phyloP scores from a whole-genome alignment of 1,140 invertebrate genomes.

The Lordiphosa collinella region DNA sequence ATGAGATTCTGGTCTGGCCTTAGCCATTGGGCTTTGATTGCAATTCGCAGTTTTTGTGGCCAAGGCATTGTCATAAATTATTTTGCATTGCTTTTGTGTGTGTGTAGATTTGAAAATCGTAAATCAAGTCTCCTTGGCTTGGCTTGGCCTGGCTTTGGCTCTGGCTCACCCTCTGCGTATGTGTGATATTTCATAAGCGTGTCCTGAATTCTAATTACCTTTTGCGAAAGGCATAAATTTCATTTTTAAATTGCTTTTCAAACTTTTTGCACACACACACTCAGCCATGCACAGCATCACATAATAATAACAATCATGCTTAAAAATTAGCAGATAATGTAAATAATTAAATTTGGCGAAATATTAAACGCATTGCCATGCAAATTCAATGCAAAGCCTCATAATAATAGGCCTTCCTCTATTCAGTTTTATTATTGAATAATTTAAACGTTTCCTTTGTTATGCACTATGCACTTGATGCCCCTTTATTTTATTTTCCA shows the following conservation, averaged over 20 bases:
- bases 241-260: slow-evolving; percentile 58
- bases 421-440: slow-evolving; percentile 21
- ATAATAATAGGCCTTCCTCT: slow-evolving; percentile 23
- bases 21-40: slow-evolving; percentile 68
- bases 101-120: slow-evolving; percentile 66
- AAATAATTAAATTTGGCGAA: slow-evolving; percentile 55
- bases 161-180: slow-evolving; percentile 53
- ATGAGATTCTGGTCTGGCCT: slow-evolving; percentile 66
- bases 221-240: slow-evolving; percentile 58
- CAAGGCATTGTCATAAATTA: slow-evolving; percentile 71
- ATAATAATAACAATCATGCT: slow-evolving; percentile 37
- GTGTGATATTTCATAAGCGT: slow-evolving; percentile 75
- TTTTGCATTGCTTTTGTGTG: slow-evolving; percentile 44
- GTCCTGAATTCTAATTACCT: slow-evolving; percentile 76
- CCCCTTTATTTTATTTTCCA: slow-evolving; percentile 25
- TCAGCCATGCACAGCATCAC: slow-evolving; percentile 1
- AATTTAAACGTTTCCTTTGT: slow-evolving; percentile 44
- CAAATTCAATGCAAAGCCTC: slow-evolving; percentile 36
- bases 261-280: slow-evolving; percentile 27
- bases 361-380: slow-evolving; percentile 31
- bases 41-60: slow-evolving; percentile 71
- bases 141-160: slow-evolving; percentile 3
- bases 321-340: slow-evolving; percentile 60
- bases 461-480: slow-evolving; percentile 7
- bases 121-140: slow-evolving; percentile 48